Base-by-base conservation (phyloP, 2,888 invertebrate genomes). In the Philonicus albiceps region DNA sequence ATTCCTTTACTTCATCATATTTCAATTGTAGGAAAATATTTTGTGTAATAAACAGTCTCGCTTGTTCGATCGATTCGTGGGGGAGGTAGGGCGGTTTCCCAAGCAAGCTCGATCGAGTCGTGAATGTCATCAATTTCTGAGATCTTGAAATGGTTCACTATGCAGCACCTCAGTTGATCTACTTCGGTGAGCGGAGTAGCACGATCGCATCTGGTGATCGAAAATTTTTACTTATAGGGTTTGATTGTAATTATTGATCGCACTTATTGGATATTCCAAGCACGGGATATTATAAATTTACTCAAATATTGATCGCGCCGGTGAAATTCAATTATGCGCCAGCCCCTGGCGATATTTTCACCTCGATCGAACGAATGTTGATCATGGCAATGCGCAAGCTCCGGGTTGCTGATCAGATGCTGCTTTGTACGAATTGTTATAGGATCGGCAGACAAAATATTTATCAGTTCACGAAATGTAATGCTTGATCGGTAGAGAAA, bases 71-170 rank as follows among this genome's bases (percentile, higher is more conserved):
- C 11, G 64, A 1, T 22, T 64, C 22, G 16, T 3, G 64, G 64
- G 27, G 64, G 22, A 22, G 11, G 19, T 3, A 43, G 40, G 40
- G 40, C 40, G 40, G 1, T 13, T 43, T 16, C 64, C 19, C 27
- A 19, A 55, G 8, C 55, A 1, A 55, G 22, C 13, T 6, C 16
- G 49, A 30, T n/a, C 49, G n/a, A 31, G 49, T 55, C 53, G 53
- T 55, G 81, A 81, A 81, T 81, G 81, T 81, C 81, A 64, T 81
- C 81, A 81, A 34, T 81, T 53, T 6, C 7, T 8, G 55, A 55
- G 37, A 81, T 81, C 64, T 81, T 19, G 64, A 81, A 31, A 81
- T 81, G 55, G 64, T 81, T 64, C 81, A 81, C 81, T 81, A 34
- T n/a, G 31, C 81, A 81, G 30, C 81, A 22, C 7, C 27, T 27